A percentile compares a stretch with the other conserved stretches of the same genome.
phyloP scores from a whole-genome alignment of 2,888 invertebrate species.

The Serripes groenlandicus region DNA sequence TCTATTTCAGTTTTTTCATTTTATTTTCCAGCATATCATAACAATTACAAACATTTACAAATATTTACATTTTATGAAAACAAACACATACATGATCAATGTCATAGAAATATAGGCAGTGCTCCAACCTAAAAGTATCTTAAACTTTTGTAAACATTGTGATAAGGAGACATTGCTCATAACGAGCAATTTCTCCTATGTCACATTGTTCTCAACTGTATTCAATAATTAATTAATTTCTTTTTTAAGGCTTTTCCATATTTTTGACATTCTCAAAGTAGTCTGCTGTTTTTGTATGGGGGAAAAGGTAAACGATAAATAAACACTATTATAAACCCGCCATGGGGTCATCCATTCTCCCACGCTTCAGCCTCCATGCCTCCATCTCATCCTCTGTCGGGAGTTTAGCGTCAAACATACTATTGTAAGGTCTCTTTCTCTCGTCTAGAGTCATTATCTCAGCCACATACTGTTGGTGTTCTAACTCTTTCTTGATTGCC shows the following conservation, averaged over 20 bases:
- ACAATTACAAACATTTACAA: no score
- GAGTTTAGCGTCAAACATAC: constrained; percentile 90
- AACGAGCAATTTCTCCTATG: neutral
- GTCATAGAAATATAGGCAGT: no score
- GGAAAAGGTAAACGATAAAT: no score
- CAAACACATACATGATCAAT: no score
- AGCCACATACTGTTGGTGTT: constrained; percentile 88
- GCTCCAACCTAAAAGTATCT: no score
- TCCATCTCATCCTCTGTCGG: constrained; percentile 97
- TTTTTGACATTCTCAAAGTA: neutral
- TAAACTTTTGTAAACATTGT: neutral
- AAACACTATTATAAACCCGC: constrained; percentile 69
- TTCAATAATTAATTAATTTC: neutral
- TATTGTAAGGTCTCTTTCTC: constrained; percentile 96
- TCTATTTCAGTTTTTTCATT: no score
- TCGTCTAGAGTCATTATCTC: constrained; percentile 92
- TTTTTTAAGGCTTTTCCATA: neutral
- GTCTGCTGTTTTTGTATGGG: neutral
- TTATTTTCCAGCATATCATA: no score
- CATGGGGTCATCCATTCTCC: constrained; percentile 94
- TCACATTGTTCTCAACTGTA: neutral
- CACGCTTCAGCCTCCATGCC: constrained; percentile 95
- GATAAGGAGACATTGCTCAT: neutral
- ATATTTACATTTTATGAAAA: no score
- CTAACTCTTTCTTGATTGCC: constrained; percentile 82